A percentile compares a stretch with the other conserved stretches of the same genome.
Evolutionary conservation across 2,888 invertebrate genomes (phyloP).

Genomic region (Petrolisthes manimaculis): DNA sequence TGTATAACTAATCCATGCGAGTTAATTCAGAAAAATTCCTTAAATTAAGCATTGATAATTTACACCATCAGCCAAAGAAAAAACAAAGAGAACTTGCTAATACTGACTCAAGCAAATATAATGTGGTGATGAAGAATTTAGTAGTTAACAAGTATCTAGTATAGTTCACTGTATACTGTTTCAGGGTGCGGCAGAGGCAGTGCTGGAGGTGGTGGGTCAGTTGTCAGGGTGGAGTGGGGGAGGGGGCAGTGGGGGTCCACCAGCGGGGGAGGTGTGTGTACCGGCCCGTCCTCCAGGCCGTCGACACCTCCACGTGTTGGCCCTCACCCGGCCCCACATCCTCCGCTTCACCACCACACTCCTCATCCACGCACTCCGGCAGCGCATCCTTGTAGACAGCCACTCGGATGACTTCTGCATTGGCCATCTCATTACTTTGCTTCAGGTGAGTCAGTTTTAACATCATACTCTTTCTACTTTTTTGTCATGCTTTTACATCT

Average conservation of each 20-base stretch:
- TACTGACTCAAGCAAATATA: too few relatives aligned
- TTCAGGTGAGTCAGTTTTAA: conserved; percentile 42
- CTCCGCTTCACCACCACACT: conserved; percentile 62
- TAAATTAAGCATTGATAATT: too few relatives aligned
- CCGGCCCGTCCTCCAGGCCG: conserved; percentile 25
- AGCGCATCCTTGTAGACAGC: conserved; percentile 54
- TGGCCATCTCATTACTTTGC: conserved; percentile 59
- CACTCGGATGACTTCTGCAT: conserved; percentile 62
- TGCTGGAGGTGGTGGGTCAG: conserved; percentile 59
- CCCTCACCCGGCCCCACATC: conserved; percentile 61
- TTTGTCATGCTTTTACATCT: too few relatives aligned
- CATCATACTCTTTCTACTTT: too few relatives aligned
- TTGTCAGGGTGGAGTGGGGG: conserved; percentile 51
- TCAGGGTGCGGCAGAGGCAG: conserved; percentile 63
- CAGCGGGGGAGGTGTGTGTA: conserved; percentile 35
- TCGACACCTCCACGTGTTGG: conserved; percentile 61
- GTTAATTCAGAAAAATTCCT: too few relatives aligned
- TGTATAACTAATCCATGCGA: too few relatives aligned
- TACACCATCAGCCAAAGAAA: too few relatives aligned
- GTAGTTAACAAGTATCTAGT: conserved; percentile 29
- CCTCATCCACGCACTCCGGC: conserved; percentile 58
- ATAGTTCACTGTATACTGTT: too few relatives aligned
- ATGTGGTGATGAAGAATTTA: background rate
- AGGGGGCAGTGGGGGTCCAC: conserved; percentile 32
- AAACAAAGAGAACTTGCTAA: too few relatives aligned